These are phyloP conservation scores for Eunapius fragilis DNA, from an alignment of 37 sponge, comb jelly and placozoan species.

Conservation along the genomic window DNA sequence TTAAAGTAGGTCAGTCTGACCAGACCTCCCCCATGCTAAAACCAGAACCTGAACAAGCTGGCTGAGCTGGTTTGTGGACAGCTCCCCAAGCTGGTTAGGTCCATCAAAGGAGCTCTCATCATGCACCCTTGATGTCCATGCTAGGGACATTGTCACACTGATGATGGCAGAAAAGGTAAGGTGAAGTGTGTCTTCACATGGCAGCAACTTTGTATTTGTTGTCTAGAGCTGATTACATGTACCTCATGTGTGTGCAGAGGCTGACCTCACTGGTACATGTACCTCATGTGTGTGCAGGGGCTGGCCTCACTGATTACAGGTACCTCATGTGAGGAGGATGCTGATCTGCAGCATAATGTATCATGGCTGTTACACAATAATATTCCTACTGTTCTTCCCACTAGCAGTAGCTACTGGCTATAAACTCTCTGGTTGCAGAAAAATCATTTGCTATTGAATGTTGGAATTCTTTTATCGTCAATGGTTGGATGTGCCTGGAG, in stretches of 20 bases:
- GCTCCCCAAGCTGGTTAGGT: constrained; percentile 85
- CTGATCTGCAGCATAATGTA: neutral
- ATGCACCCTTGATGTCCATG: constrained; percentile 93
- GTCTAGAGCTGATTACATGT: too few relatives aligned
- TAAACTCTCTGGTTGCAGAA: neutral
- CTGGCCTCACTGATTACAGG: too few relatives aligned
- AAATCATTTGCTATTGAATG: neutral
- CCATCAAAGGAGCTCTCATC: constrained; percentile 93
- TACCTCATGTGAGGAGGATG: neutral
- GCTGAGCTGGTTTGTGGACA: too few relatives aligned
- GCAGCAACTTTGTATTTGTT: too few relatives aligned
- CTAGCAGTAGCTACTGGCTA: neutral
- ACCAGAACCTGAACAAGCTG: too few relatives aligned
- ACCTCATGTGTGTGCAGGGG: too few relatives aligned
- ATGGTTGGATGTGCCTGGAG: neutral
- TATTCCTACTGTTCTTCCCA: neutral
- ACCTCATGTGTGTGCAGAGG: too few relatives aligned
- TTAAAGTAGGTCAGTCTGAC: too few relatives aligned
- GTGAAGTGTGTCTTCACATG: too few relatives aligned
- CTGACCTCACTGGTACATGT: too few relatives aligned
- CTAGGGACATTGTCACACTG: constrained; percentile 91
- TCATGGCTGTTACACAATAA: neutral
- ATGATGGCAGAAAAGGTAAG: constrained; percentile 83
- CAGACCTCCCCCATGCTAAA: too few relatives aligned
- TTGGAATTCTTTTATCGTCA: neutral